Conservation (phyloP, 2,797 vertebrate species). For the Liasis olivaceus region DNA sequence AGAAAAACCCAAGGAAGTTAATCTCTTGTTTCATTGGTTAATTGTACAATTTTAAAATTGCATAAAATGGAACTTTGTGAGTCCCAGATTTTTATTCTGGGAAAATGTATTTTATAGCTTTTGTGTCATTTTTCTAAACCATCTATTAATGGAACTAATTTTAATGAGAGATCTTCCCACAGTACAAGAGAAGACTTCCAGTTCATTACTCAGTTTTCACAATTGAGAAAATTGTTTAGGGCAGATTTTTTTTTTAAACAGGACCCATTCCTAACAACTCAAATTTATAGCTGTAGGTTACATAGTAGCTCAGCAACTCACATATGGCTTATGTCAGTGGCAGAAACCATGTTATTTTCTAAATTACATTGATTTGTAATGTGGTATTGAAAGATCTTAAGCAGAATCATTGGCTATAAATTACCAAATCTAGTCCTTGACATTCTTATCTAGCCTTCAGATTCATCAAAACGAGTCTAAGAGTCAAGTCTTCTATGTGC, state of each 20-base stretch:
- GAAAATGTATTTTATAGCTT: conserved; percentile 34
- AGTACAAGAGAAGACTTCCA: conserved; percentile 59
- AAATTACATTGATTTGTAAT: conserved; percentile 80
- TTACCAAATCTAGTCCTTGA: conserved; percentile 74
- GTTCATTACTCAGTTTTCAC: conserved; percentile 66
- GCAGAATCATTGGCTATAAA: conserved; percentile 80
- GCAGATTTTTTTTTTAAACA: conserved; percentile 55
- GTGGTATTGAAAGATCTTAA: conserved; percentile 80
- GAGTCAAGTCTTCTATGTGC: conserved; percentile 74
- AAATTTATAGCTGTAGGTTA: conserved; percentile 75
- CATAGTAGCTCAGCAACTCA: conserved; percentile 77
- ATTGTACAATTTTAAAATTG: conserved; percentile 14
- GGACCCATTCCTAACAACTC: conserved; percentile 69
- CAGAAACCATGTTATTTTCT: conserved; percentile 78
- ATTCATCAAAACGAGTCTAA: conserved; percentile 74
- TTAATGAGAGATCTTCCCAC: conserved; percentile 53
- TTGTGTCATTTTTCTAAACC: conserved; percentile 10
- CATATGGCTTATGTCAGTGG: conserved; percentile 81
- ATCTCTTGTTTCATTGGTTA: neutral
- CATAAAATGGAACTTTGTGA: conserved; percentile 28
- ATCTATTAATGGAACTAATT: conserved; percentile 49
- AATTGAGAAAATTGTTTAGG: conserved; percentile 67
- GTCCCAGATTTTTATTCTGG: conserved; percentile 25
- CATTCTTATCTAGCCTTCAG: conserved; percentile 78
- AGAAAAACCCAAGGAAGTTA: neutral